Conservation (phyloP, 2,113 vertebrate genomes). For the Zosterops borbonicus region DNA sequence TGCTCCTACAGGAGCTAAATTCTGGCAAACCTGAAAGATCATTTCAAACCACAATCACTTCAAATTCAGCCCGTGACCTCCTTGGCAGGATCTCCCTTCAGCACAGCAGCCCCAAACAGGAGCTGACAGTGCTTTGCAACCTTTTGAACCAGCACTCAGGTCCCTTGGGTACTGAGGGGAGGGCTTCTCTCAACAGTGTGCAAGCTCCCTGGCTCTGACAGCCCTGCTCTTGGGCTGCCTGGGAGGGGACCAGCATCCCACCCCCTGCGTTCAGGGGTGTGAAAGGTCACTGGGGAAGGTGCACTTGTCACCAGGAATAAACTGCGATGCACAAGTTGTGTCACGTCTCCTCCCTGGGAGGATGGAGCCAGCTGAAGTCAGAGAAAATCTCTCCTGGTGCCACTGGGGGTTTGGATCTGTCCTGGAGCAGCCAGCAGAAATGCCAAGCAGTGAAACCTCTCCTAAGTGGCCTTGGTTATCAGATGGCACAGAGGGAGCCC, state of each 20-base stretch:
- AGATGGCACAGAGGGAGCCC: neutral
- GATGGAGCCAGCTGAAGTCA: neutral
- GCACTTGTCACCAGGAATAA: constrained; percentile 56
- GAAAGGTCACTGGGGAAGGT: neutral
- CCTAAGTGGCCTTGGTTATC: neutral
- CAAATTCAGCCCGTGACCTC: neutral
- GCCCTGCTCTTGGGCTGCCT: constrained; percentile 15
- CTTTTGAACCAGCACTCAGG: constrained; percentile 31
- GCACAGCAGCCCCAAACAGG: constrained; percentile 9
- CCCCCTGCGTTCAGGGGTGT: accelerated
- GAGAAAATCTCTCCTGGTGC: neutral
- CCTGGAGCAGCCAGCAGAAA: neutral
- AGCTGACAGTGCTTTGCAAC: constrained; percentile 40
- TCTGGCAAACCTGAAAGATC: neutral
- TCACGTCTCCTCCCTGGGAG: neutral
- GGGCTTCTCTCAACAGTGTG: neutral
- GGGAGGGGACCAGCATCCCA: neutral
- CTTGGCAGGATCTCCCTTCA: constrained; percentile 17
- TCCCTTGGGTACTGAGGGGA: neutral
- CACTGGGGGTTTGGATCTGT: neutral
- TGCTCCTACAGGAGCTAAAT: neutral
- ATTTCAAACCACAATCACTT: neutral
- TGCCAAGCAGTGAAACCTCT: neutral
- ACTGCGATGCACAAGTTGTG: accelerated
- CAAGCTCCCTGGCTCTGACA: neutral